Evolutionary conservation across 2,797 vertebrate genomes (phyloP), one percentile per base, ranked within the genome.

Genomic region (Danio choprae): DNA sequence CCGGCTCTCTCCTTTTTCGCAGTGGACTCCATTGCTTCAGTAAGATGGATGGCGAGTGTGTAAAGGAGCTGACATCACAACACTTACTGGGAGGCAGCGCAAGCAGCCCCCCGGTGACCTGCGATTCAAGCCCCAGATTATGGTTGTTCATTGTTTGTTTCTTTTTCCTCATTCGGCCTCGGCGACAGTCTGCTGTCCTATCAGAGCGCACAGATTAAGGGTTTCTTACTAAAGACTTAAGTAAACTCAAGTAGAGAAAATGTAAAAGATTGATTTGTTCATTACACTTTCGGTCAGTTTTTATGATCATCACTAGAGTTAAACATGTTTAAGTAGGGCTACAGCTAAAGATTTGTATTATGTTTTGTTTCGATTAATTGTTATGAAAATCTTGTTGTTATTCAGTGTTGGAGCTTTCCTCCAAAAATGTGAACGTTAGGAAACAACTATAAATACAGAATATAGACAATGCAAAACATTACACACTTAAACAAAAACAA

Each of bases 101-200:
- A 86, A 92, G 90, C 73, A 80, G 64, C 85, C 87, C 87, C 68
- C 82, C 63, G 62, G 83, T 86, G 86, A 92, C 91, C 89, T 89
- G 86, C 91, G 90, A 93, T 92, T 93, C 90, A 89, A 87, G 83
- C 87, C 83, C 83, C 86, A 88, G 86, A 89, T 88, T 89, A 88
- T 86, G 78, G 84, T 85, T 87, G 84, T 86, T 88, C 85, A 83
- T 85, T 88, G 87, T 88, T 88, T 87, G 87, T 85, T 87, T 87
- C 86, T 29, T 80, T 64, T 50, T 60, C 48, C 72, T 68, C 43
- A 63, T 76, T 81, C 58, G 11, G 79, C 82, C 75, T 69, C 60
- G 46, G 62, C 82, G 29, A 43, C 65, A 69, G 83, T 65, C 74
- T 59, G 55, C 36, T 60, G 22, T 82, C 58, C 68, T 41, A 60